phyloP scores from a whole-genome alignment of 2,797 vertebrate genomes.

The Acestrorhynchus altus region DNA sequence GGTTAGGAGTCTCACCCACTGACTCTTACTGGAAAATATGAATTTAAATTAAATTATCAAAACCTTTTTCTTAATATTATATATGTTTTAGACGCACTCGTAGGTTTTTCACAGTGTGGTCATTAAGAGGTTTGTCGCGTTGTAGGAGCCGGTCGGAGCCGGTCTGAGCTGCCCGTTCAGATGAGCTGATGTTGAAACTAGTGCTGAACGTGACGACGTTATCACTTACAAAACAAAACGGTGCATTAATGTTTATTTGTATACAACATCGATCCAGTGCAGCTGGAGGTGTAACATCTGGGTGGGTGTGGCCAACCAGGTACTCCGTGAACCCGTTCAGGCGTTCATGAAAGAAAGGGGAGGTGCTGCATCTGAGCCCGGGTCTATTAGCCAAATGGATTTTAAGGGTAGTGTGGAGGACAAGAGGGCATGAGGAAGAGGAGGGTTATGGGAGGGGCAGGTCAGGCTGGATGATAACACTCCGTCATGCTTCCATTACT shows the following conservation, averaged over 20 bases:
- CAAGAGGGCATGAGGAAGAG: slow-evolving; percentile 34
- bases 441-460: slow-evolving; percentile 3
- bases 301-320: slow-evolving; percentile 20
- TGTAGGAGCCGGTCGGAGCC: no score
- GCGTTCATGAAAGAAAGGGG: slow-evolving; percentile 32
- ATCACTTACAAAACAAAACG: not conserved
- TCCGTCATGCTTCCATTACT: slow-evolving; percentile 41
- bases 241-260: not conserved
- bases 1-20: no score
- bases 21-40: no score
- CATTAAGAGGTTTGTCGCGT: no score
- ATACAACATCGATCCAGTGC: not conserved
- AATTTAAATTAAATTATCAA: no score
- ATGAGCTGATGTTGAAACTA: not conserved
- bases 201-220: no score
- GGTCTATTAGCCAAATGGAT: slow-evolving; percentile 56
- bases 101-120: no score
- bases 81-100: no score
- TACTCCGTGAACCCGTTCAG: slow-evolving; percentile 46
- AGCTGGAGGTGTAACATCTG: slow-evolving; percentile 25
- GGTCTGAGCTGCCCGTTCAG: not conserved
- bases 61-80: no score
- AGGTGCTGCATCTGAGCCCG: slow-evolving; percentile 25
- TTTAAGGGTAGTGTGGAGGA: slow-evolving; percentile 52
- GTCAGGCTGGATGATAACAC: slow-evolving; percentile 11